Evolutionary conservation across 2,797 vertebrate species (phyloP), one percentile per base, ranked within the genome.

Genomic region (Danio tinwini): DNA sequence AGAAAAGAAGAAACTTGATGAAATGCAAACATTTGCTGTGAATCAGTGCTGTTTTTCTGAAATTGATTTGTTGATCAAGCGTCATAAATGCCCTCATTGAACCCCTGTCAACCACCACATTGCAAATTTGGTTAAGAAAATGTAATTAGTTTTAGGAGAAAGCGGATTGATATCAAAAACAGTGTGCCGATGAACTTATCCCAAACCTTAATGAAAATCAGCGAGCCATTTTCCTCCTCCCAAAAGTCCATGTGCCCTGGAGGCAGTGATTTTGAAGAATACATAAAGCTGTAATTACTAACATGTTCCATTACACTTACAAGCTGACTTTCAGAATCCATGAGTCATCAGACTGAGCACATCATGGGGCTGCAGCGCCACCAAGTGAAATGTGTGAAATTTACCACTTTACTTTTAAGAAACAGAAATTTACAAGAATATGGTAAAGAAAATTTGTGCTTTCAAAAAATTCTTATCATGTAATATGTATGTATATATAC

Each of bases 361-460:
- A 49, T 50, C 50, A 10, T 76, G 80, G n/a, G 37, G 59, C 79
- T 70, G 63, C 76, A 85, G 73, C 70, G 82, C 84, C 82, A 85
- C 81, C 84, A 83, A 74, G 76, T 80, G 74, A 42, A 44, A 44
- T 19, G 21, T 19, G 13, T n/a, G n/a, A 19, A 63, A 19, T n/a
- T 52, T 21, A 29, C 29, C 29, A 29, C 29, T 29, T 3, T 19
- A 17, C 37, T 6, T 29, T 29, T 17, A n/a, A 21, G 10, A 12
- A 65, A 44, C 11, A 29, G 29, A 29, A 1, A 29, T 29, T 29
- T 29, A 3, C 29, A 29, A 29, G 29, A 3, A 29, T 29, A 29
- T 1, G 29, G 29, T 29, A 29, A 29, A 29, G 29, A 29, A 29
- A 29, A 29, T 29, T 1, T 29, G 29, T 29, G 29, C 29, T 3